A percentile compares a stretch with the other conserved stretches of the same genome.
phyloP scores from a whole-genome alignment of 2,888 invertebrate species.

The Tenthredo scrophulariae region DNA sequence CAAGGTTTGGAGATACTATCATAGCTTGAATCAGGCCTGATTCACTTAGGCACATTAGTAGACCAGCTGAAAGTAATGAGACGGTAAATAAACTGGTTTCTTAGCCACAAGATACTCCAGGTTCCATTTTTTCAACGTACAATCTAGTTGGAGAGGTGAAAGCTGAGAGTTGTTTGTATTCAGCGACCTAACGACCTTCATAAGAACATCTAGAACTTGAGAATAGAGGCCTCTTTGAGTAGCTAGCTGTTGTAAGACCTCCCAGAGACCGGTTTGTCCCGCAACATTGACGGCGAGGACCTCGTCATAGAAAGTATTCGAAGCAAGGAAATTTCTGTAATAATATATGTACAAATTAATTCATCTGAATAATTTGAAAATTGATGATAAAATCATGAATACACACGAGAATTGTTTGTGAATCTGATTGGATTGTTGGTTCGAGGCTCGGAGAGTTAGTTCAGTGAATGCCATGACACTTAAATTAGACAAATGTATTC shows the following conservation, averaged over 20 bases:
- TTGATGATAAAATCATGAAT: background rate
- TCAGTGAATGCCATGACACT: slow-evolving; percentile 84
- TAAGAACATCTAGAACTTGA: slow-evolving; percentile 81
- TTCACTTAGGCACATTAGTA: slow-evolving; percentile 80
- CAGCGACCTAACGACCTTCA: slow-evolving; percentile 76
- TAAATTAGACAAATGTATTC: slow-evolving; percentile 84
- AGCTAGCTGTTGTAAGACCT: slow-evolving; percentile 81
- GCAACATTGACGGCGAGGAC: slow-evolving; percentile 83
- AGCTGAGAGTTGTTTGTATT: slow-evolving; percentile 63
- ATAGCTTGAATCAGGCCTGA: slow-evolving; percentile 76
- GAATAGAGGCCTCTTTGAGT: slow-evolving; percentile 80
- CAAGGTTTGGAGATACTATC: slow-evolving; percentile 78
- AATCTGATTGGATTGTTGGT: slow-evolving; percentile 76
- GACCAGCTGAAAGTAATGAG: slow-evolving; percentile 71
- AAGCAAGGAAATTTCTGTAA: slow-evolving; percentile 81
- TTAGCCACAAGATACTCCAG: background rate
- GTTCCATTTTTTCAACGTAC: slow-evolving; percentile 29
- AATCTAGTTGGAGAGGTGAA: slow-evolving; percentile 59
- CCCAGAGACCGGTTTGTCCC: slow-evolving; percentile 83
- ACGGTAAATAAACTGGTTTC: background rate
- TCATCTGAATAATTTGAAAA: slow-evolving; percentile 18
- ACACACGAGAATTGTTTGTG: slow-evolving; percentile 80
- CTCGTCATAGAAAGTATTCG: slow-evolving; percentile 84
- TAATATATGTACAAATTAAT: slow-evolving; percentile 33
- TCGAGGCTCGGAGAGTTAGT: slow-evolving; percentile 78